A percentile compares a stretch with the other conserved stretches of the same genome.
Conservation (phyloP, 2,888 invertebrate genomes). For the Pristionchus entomophagus region DNA sequence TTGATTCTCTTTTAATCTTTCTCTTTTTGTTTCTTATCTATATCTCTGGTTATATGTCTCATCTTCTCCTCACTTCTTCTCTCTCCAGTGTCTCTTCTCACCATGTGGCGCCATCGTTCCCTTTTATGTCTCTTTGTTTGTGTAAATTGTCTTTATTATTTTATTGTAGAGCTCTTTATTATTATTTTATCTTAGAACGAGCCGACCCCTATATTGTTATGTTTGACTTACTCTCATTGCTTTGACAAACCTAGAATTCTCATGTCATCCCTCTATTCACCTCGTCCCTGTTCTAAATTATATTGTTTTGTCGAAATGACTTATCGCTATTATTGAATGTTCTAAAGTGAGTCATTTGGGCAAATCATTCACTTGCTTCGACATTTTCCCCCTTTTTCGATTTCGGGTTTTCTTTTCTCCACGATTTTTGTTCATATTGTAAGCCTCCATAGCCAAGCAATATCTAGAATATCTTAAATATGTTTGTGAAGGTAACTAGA, state of each 20-base stretch:
- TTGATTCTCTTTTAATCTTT: background rate
- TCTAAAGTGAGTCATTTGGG: slow-evolving; percentile 13
- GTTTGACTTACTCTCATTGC: slow-evolving; percentile 1
- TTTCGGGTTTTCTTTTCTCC: slow-evolving; percentile 16
- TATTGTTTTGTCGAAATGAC: slow-evolving; percentile 36
- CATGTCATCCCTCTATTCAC: background rate
- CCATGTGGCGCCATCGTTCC: background rate
- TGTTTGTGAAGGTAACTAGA: background rate
- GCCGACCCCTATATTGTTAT: slow-evolving; percentile 6
- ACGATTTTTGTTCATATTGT: background rate
- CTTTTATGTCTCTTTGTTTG: background rate
- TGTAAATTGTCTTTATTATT: background rate
- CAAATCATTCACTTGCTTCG: slow-evolving; percentile 23
- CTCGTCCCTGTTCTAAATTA: background rate
- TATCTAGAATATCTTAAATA: background rate
- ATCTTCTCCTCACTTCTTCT: slow-evolving; percentile 21
- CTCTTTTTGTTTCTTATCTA: background rate
- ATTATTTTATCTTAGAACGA: background rate
- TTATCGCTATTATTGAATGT: slow-evolving; percentile 16
- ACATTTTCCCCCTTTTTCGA: background rate
- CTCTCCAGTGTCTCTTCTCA: slow-evolving; percentile 5
- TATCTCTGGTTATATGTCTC: background rate
- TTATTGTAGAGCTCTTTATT: background rate
- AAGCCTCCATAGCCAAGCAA: background rate
- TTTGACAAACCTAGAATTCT: background rate